Evolutionary conservation across 2,113 vertebrate species (phyloP).

Genomic region (Aspidoscelis tigris): DNA sequence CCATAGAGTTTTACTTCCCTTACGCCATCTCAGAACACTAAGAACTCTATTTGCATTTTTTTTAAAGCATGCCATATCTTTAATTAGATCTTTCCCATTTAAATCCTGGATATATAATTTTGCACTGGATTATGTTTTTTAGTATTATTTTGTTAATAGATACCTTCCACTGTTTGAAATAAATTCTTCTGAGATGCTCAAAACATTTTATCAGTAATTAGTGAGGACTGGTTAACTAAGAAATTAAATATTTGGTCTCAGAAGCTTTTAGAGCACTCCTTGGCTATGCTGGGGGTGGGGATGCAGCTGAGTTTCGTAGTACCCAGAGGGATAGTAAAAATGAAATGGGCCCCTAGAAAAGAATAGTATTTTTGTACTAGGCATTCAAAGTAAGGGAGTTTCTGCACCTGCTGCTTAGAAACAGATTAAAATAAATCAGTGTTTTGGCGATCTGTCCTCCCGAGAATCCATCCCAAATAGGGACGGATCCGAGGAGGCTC

Average conservation of each 20-base stretch:
- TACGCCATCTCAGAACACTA: background rate
- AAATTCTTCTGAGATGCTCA: slow-evolving; percentile 3
- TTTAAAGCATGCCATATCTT: slow-evolving; percentile 44
- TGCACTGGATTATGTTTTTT: slow-evolving; percentile 23
- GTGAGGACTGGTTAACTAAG: background rate
- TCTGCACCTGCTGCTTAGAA: no score
- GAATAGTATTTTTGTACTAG: no score
- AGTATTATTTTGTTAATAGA: background rate
- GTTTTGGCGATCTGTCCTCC: no score
- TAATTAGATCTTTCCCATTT: slow-evolving; percentile 55
- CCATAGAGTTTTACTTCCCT: slow-evolving; percentile 38
- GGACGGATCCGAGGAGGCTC: no score
- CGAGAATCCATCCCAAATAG: no score
- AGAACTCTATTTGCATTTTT: slow-evolving; percentile 42
- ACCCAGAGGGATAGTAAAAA: no score
- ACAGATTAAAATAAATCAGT: no score
- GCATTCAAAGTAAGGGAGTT: no score
- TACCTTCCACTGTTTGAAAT: slow-evolving; percentile 7
- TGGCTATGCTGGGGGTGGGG: no score
- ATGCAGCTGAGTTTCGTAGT: no score
- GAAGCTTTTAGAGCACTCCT: background rate
- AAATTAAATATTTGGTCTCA: background rate
- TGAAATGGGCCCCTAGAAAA: no score
- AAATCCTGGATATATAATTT: slow-evolving; percentile 48
- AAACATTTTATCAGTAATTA: background rate